phyloP scores from a whole-genome alignment of 2,113 vertebrate species.

The Syngnathus floridae region DNA sequence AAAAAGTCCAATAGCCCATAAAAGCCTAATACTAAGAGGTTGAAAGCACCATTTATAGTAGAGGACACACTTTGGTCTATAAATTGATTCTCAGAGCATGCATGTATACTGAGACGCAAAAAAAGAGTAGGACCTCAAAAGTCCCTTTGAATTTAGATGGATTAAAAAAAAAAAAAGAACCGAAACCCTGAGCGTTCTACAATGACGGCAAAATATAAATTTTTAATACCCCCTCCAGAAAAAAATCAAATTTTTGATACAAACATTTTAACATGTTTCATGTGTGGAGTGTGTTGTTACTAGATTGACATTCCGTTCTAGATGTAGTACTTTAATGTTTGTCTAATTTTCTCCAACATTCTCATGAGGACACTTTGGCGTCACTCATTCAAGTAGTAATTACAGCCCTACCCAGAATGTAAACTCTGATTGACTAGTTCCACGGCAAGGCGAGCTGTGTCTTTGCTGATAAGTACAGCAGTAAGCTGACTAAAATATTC shows the following conservation, averaged over 20 bases:
- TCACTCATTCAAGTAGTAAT: constrained; percentile 29
- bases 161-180: too few species aligned
- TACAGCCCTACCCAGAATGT: constrained; percentile 34
- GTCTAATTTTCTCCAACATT: not conserved
- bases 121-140: not conserved
- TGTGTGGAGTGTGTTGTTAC: not conserved
- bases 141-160: not conserved
- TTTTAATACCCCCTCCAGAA: too few species aligned
- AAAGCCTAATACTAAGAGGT: constrained; percentile 1
- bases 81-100: not conserved
- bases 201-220: too few species aligned
- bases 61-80: not conserved
- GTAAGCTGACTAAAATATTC: constrained; percentile 67
- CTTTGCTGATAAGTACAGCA: constrained; percentile 61
- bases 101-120: not conserved
- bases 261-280: not conserved
- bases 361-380: constrained; percentile 1
- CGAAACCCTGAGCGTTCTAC: too few species aligned
- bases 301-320: not conserved
- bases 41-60: not conserved
- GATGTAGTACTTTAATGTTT: not conserved
- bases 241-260: too few species aligned
- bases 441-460: constrained; percentile 40
- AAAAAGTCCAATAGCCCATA: not conserved
- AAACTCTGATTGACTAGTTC: constrained; percentile 45